Percentiles rank a stretch among this genome's conserved stretches.
Evolutionary conservation across 2,888 invertebrate genomes (phyloP).

Genomic region (Lasioglossum morio): DNA sequence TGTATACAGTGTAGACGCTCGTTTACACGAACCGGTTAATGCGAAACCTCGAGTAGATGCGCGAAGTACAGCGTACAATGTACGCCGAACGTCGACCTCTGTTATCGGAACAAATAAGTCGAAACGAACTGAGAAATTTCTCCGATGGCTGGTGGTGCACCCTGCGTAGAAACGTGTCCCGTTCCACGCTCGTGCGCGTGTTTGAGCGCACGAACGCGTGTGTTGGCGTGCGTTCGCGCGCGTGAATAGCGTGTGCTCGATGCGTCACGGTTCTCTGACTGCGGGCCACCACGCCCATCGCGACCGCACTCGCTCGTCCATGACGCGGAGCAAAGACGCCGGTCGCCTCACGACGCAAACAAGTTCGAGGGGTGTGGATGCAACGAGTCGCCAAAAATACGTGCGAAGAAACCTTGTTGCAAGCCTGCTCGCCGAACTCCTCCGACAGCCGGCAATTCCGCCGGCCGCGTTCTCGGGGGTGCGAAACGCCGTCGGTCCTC

Average conservation of each 20-base stretch:
- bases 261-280: slow-evolving; percentile 76
- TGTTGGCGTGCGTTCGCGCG: slow-evolving; percentile 39
- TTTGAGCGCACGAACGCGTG: slow-evolving; percentile 34
- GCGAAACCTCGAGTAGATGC: neutral
- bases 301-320: slow-evolving; percentile 80
- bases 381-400: slow-evolving; percentile 60
- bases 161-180: slow-evolving; percentile 57
- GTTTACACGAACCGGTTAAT: neutral
- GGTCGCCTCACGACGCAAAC: slow-evolving; percentile 34
- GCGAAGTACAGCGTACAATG: no score
- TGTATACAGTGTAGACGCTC: neutral
- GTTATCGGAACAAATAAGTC: neutral
- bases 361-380: slow-evolving; percentile 31
- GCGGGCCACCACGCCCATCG: slow-evolving; percentile 81
- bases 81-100: neutral
- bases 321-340: slow-evolving; percentile 74
- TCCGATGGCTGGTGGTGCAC: neutral
- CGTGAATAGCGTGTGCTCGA: slow-evolving; percentile 69
- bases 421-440: neutral
- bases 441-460: neutral
- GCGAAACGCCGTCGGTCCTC: slow-evolving; percentile 4
- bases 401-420: slow-evolving; percentile 33
- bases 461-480: neutral
- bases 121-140: neutral
- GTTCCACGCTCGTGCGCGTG: slow-evolving; percentile 63